These are phyloP conservation scores for Nephrotoma flavescens DNA, from an alignment of 2,888 invertebrate genomes.

Conservation along the genomic window DNA sequence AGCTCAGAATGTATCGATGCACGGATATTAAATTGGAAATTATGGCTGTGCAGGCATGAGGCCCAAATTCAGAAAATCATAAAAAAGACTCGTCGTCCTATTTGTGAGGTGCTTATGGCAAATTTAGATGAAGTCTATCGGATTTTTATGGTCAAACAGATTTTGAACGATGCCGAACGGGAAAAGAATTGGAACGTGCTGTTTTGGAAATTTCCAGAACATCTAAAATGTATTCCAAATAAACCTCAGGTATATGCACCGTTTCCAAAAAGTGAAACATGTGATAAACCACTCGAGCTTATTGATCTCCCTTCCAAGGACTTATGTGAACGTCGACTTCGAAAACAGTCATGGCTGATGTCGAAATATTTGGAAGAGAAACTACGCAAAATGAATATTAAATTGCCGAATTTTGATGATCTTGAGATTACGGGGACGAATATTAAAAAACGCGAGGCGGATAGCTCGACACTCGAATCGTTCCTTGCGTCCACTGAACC, in stretches of 20 bases:
- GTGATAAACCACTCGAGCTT: neutral
- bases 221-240: neutral
- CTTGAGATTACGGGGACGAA: neutral
- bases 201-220: neutral
- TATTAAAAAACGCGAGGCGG: neutral
- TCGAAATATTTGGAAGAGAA: neutral
- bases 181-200: neutral
- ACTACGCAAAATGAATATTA: neutral
- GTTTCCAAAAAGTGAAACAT: neutral
- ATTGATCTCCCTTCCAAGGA: neutral
- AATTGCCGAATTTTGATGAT: neutral
- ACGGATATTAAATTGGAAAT: neutral
- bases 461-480: neutral
- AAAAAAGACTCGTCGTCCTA: neutral
- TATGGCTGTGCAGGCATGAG: neutral
- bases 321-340: neutral
- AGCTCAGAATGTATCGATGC: neutral
- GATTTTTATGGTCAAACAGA: neutral
- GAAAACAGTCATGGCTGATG: neutral
- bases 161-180: neutral
- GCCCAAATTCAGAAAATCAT: neutral
- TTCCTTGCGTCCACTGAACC: neutral
- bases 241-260: neutral
- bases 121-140: neutral
- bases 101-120: neutral